phyloP scores from a whole-genome alignment of 2,113 vertebrate genomes.

The Lasiurus borealis region DNA sequence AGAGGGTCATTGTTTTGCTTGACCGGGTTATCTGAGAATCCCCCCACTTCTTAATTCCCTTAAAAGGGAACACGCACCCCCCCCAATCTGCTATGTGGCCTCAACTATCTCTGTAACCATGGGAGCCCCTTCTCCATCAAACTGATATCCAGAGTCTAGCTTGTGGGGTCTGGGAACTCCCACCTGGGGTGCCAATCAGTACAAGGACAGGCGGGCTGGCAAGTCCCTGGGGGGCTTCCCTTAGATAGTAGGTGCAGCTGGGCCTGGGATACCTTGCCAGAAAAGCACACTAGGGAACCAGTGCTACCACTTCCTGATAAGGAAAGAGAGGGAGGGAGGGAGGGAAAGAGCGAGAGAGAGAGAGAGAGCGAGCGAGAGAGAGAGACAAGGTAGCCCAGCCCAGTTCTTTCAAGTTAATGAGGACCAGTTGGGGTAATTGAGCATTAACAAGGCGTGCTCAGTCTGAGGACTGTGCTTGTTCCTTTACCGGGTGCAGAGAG shows the following conservation, averaged over 20 bases:
- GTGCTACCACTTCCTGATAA: background rate
- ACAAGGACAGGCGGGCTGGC: background rate
- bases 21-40: slow-evolving; percentile 47
- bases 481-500: background rate
- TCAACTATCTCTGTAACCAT: background rate
- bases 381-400: background rate
- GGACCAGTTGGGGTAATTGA: background rate
- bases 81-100: background rate
- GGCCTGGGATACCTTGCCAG: background rate
- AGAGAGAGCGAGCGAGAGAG: background rate
- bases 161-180: background rate
- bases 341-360: background rate
- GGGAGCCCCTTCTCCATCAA: background rate
- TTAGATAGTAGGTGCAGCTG: background rate
- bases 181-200: background rate
- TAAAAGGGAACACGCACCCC: background rate
- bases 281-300: background rate
- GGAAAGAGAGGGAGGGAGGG: background rate
- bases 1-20: slow-evolving; percentile 14
- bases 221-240: background rate
- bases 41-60: background rate
- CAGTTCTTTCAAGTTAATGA: background rate
- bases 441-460: background rate
- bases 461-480: background rate
- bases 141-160: background rate